Conservation (phyloP, 2,888 invertebrate species). For the Cristatella mucedo region DNA sequence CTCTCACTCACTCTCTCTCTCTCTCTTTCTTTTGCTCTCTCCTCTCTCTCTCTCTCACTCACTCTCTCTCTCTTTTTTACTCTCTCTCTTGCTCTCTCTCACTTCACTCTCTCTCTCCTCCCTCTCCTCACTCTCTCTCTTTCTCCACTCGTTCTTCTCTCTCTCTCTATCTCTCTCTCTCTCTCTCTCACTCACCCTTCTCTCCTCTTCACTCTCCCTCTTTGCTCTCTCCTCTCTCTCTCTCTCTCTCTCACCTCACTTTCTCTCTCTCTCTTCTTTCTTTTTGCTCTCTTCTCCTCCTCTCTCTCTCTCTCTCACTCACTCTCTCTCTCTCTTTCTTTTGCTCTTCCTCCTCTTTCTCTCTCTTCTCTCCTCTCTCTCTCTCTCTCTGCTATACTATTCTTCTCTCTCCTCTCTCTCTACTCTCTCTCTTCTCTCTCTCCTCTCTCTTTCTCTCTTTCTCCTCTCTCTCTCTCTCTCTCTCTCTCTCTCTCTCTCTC, state of each 20-base stretch:
- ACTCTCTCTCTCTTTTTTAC: constrained; percentile 4
- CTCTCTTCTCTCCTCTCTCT: too few relatives aligned
- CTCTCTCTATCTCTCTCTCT: not conserved
- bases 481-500: constrained; percentile 2
- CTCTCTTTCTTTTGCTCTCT: constrained; percentile 11
- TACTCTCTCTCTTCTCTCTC: constrained; percentile 6
- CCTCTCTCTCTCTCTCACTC: constrained; percentile 9
- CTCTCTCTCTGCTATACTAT: too few relatives aligned
- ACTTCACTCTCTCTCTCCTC: constrained; percentile 6
- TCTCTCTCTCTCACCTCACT: too few relatives aligned
- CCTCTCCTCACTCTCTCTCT: constrained; percentile 5
- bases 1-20: constrained; percentile 12
- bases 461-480: constrained; percentile 4
- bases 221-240: too few relatives aligned
- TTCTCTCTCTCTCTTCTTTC: too few relatives aligned
- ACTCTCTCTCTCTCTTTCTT: constrained; percentile 8
- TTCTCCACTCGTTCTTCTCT: constrained; percentile 1
- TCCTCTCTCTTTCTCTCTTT: constrained; percentile 3
- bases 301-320: constrained; percentile 8
- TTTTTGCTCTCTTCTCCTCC: too few relatives aligned
- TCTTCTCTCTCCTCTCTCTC: too few relatives aligned
- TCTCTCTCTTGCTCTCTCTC: too few relatives aligned
- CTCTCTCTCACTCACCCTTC: constrained; percentile 1
- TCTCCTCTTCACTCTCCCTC: not conserved
- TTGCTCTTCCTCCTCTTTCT: not conserved